Evolutionary conservation across 2,888 invertebrate species (phyloP).

Genomic region (Phortica okadai): DNA sequence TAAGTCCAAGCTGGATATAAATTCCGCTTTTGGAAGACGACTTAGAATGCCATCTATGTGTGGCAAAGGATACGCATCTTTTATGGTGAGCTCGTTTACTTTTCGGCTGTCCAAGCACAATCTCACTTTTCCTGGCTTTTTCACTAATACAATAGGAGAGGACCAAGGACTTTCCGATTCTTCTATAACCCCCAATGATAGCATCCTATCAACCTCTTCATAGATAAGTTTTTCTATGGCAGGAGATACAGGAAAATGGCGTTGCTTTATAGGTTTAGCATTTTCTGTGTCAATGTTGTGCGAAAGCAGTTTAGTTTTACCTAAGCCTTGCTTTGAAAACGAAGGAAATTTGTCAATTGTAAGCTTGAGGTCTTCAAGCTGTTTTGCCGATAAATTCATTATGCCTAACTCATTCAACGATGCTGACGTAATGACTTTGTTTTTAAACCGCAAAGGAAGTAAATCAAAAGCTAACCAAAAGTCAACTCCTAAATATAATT

Average conservation of each 20-base stretch:
- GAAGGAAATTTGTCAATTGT: background rate
- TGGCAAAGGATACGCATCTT: constrained; percentile 44
- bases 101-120: constrained; percentile 60
- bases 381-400: too few species aligned
- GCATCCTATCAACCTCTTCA: background rate
- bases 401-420: too few species aligned
- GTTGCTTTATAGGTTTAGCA: background rate
- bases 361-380: too few species aligned
- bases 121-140: constrained; percentile 23
- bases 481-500: background rate
- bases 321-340: background rate
- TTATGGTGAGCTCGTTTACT: constrained; percentile 55
- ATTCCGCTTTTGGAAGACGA: constrained; percentile 33
- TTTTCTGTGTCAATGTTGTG: background rate
- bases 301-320: background rate
- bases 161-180: background rate
- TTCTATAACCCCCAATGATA: background rate
- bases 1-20: constrained; percentile 51
- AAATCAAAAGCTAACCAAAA: background rate
- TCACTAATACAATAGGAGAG: background rate
- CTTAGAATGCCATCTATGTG: constrained; percentile 49
- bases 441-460: background rate
- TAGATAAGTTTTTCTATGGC: background rate
- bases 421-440: background rate
- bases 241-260: background rate